Evolutionary conservation across 2,888 invertebrate species (phyloP).

Genomic region (Melinopterus prodromus): DNA sequence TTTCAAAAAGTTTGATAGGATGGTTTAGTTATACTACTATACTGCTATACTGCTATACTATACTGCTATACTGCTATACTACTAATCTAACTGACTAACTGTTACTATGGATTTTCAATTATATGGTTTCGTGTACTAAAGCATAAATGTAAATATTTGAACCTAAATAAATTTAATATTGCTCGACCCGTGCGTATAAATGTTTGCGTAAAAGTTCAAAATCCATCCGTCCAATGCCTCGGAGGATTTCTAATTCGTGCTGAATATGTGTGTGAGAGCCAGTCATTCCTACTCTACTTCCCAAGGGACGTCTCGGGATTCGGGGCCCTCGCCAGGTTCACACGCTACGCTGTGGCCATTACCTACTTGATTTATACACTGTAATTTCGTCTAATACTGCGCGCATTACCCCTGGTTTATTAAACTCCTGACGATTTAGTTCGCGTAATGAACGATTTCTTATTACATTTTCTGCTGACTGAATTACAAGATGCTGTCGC

Average conservation of each 20-base stretch:
- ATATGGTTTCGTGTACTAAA: no score
- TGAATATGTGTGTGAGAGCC: background rate
- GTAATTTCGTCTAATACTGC: slow-evolving; percentile 45
- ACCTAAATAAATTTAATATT: background rate
- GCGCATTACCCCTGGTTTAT: slow-evolving; percentile 46
- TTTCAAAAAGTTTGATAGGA: no score
- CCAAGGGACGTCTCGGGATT: slow-evolving; percentile 20
- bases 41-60: no score
- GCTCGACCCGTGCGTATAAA: background rate
- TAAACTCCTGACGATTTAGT: slow-evolving; percentile 44
- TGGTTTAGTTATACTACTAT: no score
- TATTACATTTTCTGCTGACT: background rate
- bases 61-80: no score
- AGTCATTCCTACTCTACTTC: background rate
- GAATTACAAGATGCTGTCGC: background rate
- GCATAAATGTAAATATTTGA: background rate
- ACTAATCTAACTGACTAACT: no score
- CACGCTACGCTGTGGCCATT: slow-evolving; percentile 42
- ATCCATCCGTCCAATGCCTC: background rate
- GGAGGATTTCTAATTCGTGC: background rate
- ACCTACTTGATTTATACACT: slow-evolving; percentile 44
- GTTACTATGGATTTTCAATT: no score
- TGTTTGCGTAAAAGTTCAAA: background rate
- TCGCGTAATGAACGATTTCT: slow-evolving; percentile 12
- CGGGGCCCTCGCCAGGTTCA: slow-evolving; percentile 39